phyloP scores from a whole-genome alignment of 2,888 invertebrate species.

The Chelonus formosanus region DNA sequence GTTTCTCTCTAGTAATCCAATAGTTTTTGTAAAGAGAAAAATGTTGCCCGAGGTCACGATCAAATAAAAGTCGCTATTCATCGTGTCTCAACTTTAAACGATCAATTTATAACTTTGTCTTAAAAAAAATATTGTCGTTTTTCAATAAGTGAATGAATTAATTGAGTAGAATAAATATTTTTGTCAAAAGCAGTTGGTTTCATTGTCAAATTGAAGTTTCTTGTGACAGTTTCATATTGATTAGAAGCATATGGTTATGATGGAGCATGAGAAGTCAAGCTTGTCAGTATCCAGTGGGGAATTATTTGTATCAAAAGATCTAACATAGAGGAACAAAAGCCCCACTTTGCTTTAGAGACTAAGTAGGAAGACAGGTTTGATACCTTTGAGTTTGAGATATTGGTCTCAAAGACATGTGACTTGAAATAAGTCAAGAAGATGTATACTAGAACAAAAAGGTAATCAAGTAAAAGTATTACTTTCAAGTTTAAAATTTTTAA shows the following conservation, averaged over 20 bases:
- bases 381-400: conserved; percentile 2
- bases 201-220: not conserved
- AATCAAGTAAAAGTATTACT: not conserved
- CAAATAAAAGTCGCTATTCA: not conserved
- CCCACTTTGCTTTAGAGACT: not conserved
- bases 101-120: not conserved
- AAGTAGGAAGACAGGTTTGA: not conserved
- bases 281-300: not conserved
- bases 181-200: too few species aligned
- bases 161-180: too few species aligned
- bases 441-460: not conserved
- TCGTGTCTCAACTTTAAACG: conserved; percentile 2
- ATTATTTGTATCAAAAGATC: not conserved
- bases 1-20: not conserved
- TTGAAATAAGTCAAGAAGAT: not conserved
- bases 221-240: not conserved
- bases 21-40: conserved; percentile 4
- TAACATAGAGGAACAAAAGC: conserved; percentile 4
- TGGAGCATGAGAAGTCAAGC: not conserved
- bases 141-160: too few species aligned
- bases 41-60: conserved; percentile 9
- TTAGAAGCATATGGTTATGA: too few species aligned
- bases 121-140: not conserved
- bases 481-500: not conserved
- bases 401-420: not conserved